phyloP scores from a whole-genome alignment of 2,113 vertebrate genomes.

The Dinomys branickii region DNA sequence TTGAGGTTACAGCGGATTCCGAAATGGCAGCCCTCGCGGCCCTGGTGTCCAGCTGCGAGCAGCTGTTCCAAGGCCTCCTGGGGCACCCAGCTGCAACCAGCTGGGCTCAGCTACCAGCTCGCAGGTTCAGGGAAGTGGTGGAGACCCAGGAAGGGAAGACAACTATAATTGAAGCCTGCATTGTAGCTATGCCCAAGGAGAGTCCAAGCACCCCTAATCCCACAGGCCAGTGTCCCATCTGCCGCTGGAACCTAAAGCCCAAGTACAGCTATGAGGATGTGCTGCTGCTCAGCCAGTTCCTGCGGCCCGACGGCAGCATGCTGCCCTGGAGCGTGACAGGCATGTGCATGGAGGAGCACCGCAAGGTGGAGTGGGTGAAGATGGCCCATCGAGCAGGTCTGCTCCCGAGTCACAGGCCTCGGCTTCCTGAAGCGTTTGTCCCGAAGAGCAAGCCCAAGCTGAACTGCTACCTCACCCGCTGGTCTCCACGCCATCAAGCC shows the following conservation, averaged over 20 bases:
- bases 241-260: constrained; percentile 97
- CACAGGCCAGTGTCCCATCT: constrained; percentile 95
- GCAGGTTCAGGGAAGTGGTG: constrained; percentile 84
- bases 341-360: constrained; percentile 94
- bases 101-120: constrained; percentile 62
- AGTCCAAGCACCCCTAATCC: constrained; percentile 94
- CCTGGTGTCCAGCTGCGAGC: neutral
- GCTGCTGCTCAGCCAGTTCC: constrained; percentile 96
- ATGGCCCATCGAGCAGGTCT: constrained; percentile 98
- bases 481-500: constrained; percentile 91
- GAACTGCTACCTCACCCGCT: constrained; percentile 97
- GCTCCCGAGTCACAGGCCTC: constrained; percentile 95
- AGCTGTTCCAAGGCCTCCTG: constrained; percentile 72
- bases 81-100: neutral
- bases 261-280: constrained; percentile 96
- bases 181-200: constrained; percentile 79
- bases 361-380: constrained; percentile 95
- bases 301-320: constrained; percentile 95
- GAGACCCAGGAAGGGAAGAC: no score
- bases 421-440: constrained; percentile 90
- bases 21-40: constrained; percentile 82
- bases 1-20: neutral
- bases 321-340: constrained; percentile 93
- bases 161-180: constrained; percentile 92
- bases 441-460: constrained; percentile 88